Base-by-base conservation (phyloP, 2,888 invertebrate species). In the Eristalinus aeneus region DNA sequence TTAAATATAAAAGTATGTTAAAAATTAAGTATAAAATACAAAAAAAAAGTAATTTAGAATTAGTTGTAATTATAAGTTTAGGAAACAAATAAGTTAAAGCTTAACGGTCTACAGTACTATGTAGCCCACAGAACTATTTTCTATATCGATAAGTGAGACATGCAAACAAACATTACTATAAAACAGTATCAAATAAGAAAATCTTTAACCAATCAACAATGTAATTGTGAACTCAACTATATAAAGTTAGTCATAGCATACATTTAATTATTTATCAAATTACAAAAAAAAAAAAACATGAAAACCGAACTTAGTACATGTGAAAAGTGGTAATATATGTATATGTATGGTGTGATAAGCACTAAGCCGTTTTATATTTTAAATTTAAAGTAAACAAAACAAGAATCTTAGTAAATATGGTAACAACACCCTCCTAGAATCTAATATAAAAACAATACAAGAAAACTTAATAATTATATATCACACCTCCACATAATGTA, bases 161-260 rank as follows among this genome's bases (percentile, higher is more conserved):
- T 2, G n/a, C 39, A 39, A 16, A 5, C 4, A 39, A 39, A 46
- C 46, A 46, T 6, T 16, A 46, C 46, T 46, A 34, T 9, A 34
- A 34, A 34, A 34, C 1, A 39, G 12, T 16, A 5, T 6, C 6
- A 46, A 46, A 12, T 5, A 46, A 56, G 46, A 22, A 58, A 76
- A 65, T 16, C 46, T 77, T 63, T 72, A 83, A 83, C 73, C 73
- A 83, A 83, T 78, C 58, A 74, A 69, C 73, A 83, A 69, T 69
- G 56, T 73, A 64, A 83, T 78, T 83, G 74, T 78, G 69, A 83
- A 83, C 83, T 83, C 78, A 73, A 82, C 82, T 82, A 82, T 82
- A 82, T 67, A 56, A 69, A 69, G 16, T 73, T 60, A 83, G 73
- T 63, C 56, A 64, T 77, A 46, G 63, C 22, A 31, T 77, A 53